Percentiles rank a stretch among this genome's conserved stretches.
These are phyloP conservation scores for Gymnarchus niloticus DNA, from an alignment of 2,113 vertebrate species.

Conservation along the genomic window DNA sequence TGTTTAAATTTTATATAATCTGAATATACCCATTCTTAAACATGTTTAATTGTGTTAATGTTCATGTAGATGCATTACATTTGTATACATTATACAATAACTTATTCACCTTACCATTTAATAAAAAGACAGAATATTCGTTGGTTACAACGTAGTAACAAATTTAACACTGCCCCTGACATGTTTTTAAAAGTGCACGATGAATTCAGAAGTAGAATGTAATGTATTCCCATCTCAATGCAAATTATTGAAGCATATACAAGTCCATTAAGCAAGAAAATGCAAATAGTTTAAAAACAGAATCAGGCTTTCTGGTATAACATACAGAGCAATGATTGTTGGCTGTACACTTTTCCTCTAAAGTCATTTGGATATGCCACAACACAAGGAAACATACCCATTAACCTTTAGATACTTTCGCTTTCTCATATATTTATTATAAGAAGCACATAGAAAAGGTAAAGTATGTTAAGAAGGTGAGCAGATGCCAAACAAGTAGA, in stretches of 20 bases:
- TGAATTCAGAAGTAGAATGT: background rate
- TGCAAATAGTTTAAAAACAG: conserved; percentile 12
- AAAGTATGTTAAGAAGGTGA: no score
- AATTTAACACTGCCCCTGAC: background rate
- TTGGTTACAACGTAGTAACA: background rate
- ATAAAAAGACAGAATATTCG: background rate
- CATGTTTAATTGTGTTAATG: background rate
- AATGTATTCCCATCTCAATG: conserved; percentile 2
- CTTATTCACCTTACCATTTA: background rate
- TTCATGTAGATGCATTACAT: no score
- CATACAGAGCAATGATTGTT: conserved; percentile 16
- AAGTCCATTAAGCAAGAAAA: background rate
- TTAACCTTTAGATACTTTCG: background rate
- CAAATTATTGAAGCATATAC: conserved; percentile 2
- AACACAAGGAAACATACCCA: background rate
- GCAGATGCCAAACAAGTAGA: background rate
- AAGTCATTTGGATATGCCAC: conserved; percentile 14
- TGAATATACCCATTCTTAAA: background rate
- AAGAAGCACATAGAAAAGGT: background rate
- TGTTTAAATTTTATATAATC: background rate
- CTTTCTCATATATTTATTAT: background rate
- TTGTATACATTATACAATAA: background rate
- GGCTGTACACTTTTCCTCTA: background rate
- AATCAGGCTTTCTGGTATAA: background rate
- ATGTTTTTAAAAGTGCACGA: background rate